Conservation (phyloP, 2,888 invertebrate genomes). For the Stegophylla sp. region DNA sequence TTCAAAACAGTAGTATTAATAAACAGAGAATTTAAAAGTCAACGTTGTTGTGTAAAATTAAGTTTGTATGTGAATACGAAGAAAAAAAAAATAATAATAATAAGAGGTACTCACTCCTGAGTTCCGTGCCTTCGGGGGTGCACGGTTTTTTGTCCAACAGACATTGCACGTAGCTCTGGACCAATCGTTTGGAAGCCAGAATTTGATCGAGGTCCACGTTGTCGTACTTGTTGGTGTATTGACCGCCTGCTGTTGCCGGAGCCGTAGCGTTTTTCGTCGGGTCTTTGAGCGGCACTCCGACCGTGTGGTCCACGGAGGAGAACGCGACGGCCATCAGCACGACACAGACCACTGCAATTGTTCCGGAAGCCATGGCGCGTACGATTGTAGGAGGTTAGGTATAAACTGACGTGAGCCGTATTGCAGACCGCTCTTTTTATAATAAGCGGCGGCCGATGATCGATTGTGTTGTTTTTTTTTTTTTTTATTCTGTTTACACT, state of each 20-base stretch:
- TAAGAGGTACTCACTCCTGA: slow-evolving; percentile 72
- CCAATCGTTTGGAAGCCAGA: slow-evolving; percentile 73
- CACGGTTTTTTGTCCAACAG: slow-evolving; percentile 74
- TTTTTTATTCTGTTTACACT: background rate
- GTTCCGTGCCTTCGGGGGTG: slow-evolving; percentile 75
- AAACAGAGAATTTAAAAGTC: too few species aligned
- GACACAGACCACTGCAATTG: background rate
- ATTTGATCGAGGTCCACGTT: slow-evolving; percentile 75
- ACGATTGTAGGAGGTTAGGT: background rate
- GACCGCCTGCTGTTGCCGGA: too few species aligned
- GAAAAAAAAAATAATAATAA: background rate
- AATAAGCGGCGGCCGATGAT: background rate
- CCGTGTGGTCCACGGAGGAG: background rate
- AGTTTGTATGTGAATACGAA: too few species aligned
- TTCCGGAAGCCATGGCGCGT: slow-evolving; percentile 28
- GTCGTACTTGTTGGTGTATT: slow-evolving; percentile 71
- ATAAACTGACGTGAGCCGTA: background rate
- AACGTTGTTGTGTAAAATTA: too few species aligned
- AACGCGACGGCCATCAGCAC: background rate
- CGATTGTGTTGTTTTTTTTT: slow-evolving; percentile 3
- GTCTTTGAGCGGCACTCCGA: slow-evolving; percentile 22
- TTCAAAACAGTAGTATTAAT: too few species aligned
- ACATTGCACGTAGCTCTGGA: slow-evolving; percentile 76
- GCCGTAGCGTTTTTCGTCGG: too few species aligned
- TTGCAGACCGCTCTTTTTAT: background rate